Evolutionary conservation across 1,140 invertebrate species (phyloP).

Genomic region (Helicoverpa armigera): DNA sequence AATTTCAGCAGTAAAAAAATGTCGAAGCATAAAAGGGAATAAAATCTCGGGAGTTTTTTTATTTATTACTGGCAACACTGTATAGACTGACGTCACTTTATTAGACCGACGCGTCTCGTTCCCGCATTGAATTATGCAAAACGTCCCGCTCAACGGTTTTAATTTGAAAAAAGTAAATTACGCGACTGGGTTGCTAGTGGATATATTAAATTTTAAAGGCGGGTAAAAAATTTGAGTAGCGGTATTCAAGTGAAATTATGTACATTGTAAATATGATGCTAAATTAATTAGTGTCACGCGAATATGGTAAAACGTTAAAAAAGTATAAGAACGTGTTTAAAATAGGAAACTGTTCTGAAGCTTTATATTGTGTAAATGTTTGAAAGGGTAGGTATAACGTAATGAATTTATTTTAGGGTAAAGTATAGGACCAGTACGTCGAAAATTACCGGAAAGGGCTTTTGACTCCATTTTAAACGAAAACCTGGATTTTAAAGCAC

Average conservation of each 20-base stretch:
- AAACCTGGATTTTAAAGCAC: no score
- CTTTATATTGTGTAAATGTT: neutral
- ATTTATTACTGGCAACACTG: conserved; percentile 44
- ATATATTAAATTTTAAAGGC: conserved; percentile 31
- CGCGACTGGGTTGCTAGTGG: conserved; percentile 39
- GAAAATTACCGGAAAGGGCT: no score
- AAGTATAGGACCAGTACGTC: no score
- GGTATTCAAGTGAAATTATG: conserved; percentile 28
- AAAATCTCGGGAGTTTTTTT: conserved; percentile 20
- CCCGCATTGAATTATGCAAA: conserved; percentile 50
- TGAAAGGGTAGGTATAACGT: no score
- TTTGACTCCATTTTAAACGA: no score
- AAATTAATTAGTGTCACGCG: conserved; percentile 42
- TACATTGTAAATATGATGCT: conserved; percentile 25
- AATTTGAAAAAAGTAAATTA: conserved; percentile 47
- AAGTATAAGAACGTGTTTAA: neutral
- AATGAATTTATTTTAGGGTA: no score
- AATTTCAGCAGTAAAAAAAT: conserved; percentile 38
- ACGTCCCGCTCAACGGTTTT: conserved; percentile 34
- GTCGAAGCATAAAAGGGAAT: conserved; percentile 21
- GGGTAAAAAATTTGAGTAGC: conserved; percentile 20
- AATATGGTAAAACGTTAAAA: conserved; percentile 13
- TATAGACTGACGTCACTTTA: conserved; percentile 38
- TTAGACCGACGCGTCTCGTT: conserved; percentile 32
- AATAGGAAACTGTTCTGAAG: neutral